Evolutionary conservation across 1,140 invertebrate species (phyloP), one percentile per base, ranked within the genome.

Genomic region (Nylanderia fulva): DNA sequence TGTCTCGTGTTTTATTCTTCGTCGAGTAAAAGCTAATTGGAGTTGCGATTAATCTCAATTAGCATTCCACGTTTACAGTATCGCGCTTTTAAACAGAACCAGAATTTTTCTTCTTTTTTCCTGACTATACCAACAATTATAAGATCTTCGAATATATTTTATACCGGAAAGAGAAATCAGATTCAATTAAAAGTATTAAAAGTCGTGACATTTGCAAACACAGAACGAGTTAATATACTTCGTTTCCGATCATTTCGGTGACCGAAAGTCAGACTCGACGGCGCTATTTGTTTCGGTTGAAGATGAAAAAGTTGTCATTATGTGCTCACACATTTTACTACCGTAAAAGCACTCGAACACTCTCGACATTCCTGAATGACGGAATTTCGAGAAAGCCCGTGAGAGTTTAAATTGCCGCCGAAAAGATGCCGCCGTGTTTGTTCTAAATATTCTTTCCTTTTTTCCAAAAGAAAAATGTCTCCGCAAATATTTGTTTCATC

Each of bases 361-460:
- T 77, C 76, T 56, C 45, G 21, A 13, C 48, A 54, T 80, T 80
- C 11, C 52, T 42, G 48, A 80, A 80, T 69, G 48, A 80, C 58
- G 15, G 11, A 79, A 27, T 54, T 24, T 69, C 48, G 63, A 80
- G 63, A 27, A 69, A 48, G 3, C 21, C 7, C 24, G 48, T 39
- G 45, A 54, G 45, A 48, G 45, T 56, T 39, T 42, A 33, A 80
- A 80, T 80, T 39, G 42, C 24, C 24, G 24, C 24, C 64, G 33
- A 80, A 80, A 80, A 56, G 48, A 80, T 71, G 66, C 48, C 48
- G 77, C 77, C 42, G 61, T 79, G 36, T 71, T 80, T 80, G 48
- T 80, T 42, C 33, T 21, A 71, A 80, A 80, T 21, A 29, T 80
- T 39, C 63, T 54, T 13, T 29, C 63, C 39, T n/a, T 48, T 6